A percentile compares a stretch with the other conserved stretches of the same genome.
These are phyloP conservation scores for Lasioglossum vierecki DNA, from an alignment of 2,888 invertebrate species.

Conservation along the genomic window DNA sequence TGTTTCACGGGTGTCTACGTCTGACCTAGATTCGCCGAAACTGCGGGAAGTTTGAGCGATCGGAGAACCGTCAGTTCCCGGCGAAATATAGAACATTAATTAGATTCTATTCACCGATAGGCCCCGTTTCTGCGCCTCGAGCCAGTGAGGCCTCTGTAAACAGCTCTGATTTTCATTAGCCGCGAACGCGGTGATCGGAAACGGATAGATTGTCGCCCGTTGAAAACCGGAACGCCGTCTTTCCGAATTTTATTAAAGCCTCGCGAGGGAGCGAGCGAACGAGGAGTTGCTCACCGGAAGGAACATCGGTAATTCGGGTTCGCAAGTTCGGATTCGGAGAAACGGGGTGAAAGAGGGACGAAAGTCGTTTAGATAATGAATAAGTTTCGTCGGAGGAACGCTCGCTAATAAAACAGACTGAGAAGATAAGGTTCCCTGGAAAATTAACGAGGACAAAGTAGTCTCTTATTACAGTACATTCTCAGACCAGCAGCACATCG, in stretches of 20 bases:
- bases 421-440: not conserved
- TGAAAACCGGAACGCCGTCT: not conserved
- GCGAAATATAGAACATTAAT: not conserved
- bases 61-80: slow-evolving; percentile 26
- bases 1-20: not conserved
- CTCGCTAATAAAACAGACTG: not conserved
- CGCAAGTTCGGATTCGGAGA: not conserved
- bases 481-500: not conserved
- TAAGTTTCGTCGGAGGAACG: not conserved
- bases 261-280: not conserved
- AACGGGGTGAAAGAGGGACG: not conserved
- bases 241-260: slow-evolving; percentile 8
- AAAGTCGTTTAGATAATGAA: not conserved
- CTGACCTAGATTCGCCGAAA: not conserved
- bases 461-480: not conserved
- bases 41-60: not conserved
- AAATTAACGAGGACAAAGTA: slow-evolving; percentile 1
- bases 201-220: not conserved
- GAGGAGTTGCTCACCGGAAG: not conserved
- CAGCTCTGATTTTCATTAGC: not conserved
- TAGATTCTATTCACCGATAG: slow-evolving; percentile 1
- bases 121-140: not conserved
- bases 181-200: not conserved
- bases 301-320: not conserved
- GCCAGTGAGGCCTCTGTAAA: not conserved